Evolutionary conservation across 92 coral and sea anemone species (phyloP), one percentile per base, ranked within the genome.

Genomic region (Porites rus): DNA sequence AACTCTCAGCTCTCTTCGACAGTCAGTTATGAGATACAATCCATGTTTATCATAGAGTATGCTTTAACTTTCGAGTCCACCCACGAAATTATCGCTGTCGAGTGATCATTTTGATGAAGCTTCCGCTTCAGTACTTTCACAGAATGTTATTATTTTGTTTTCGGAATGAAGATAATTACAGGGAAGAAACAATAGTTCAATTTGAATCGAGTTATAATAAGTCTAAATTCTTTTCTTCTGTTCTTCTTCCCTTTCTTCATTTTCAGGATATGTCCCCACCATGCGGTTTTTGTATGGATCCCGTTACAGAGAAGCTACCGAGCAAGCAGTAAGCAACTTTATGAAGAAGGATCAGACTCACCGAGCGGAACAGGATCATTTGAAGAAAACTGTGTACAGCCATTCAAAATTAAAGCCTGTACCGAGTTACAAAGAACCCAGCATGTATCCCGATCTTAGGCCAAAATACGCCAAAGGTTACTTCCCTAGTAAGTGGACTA

Each of bases 301-400:
- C 1, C 95, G 99, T 10, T 97, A 97, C 92, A 93, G 88, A 82
- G 99, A 97, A 74, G 96, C 96, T 59, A 93, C 98, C 7, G 98
- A 97, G 64, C 93, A 97, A 59, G 98, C 99, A 0, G 77, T 97
- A 65, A 93, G 94, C 78, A 81, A 86, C 72, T 97, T 97, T 66
- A 86, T 90, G 90, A 88, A 59, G 75, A 97, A 92, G 69, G 95
- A 93, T 81, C 71, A 92, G 10, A 91, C 75, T 43, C 90, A 97
- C 80, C 81, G 98, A 76, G 72, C 69, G 50, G 97, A 93, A 58
- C 85, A 85, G 31, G 90, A 93, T 12, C 88, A 83, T 10, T 88
- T 97, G 16, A 92, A 90, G 76, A 93, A 86, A 24, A 85, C 99
- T 6, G 94, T 94, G 59, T 92, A 96, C 84, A 85, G 94, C 10